Base-by-base conservation (phyloP, 2,113 vertebrate species). In the Genyomyrus donnyi region DNA sequence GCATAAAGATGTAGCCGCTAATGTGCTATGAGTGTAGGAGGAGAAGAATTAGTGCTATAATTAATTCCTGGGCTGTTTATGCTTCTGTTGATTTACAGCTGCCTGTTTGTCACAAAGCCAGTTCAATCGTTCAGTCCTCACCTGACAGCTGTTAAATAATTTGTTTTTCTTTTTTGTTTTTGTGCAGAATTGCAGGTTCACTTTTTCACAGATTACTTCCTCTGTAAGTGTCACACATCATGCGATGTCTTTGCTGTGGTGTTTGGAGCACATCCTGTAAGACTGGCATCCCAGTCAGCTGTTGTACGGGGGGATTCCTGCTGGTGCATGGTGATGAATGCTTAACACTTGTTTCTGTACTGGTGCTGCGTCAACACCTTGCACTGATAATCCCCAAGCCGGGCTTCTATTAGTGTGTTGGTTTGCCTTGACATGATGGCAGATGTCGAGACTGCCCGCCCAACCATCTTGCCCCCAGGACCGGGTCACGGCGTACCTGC, bases 181-280 rank as follows among this genome's bases (percentile, higher is more conserved):
- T 84, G 91, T 91, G 93, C 90, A 93, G 92, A 91, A 91, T 88
- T 84, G 91, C 91, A 92, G 92, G 92, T 89, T 92, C 84, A 66
- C 90, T 92, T 52, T 90, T 93, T 70, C 92, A 92, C 89, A 92
- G 91, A 91, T 91, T 89, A 89, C 87, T 48, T n/a, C 88, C 90
- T 88, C 85, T 92, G 91, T 92, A 92, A 91, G 91, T 92, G 92
- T 92, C 89, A 53, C 46, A 31, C 17, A 24, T 46, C 83, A 46
- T 10, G 8, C 88, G 49, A 80, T 91, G 92, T 91, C 90, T 86
- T 27, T 58, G 88, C 58, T n/a, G 52, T 90, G n/a, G 24, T 90
- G 46, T 77, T 80, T 89, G 77, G 77, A 45, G 42, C 35, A 49
- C 21, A 48, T 27, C 24, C n/a, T 56, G n/a, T 58, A 39, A 83